phyloP scores from a whole-genome alignment of 2,797 vertebrate species.

The Syndactyla subalaris region DNA sequence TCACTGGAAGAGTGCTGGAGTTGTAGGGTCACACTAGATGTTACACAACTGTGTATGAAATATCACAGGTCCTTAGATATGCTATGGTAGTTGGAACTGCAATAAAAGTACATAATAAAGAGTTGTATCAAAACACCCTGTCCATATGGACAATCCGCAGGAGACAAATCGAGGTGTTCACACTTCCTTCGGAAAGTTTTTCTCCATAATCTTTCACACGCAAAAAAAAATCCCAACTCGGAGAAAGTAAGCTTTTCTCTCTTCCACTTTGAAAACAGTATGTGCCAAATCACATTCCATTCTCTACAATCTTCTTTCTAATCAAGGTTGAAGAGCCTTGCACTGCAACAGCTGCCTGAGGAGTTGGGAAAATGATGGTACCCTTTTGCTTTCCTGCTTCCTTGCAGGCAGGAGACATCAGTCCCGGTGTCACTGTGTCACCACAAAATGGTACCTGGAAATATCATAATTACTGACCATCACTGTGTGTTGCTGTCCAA shows the following conservation, averaged over 20 bases:
- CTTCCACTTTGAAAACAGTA: not conserved
- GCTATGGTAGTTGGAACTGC: not conserved
- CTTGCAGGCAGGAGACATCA: rapidly evolving
- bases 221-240: not conserved
- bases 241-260: not conserved
- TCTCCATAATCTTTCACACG: not conserved
- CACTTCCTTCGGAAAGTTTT: not conserved
- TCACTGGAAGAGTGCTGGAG: not conserved
- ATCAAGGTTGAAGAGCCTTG: not conserved
- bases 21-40: not conserved
- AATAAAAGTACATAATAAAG: not conserved
- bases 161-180: not conserved
- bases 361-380: not conserved
- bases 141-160: not conserved
- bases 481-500: not conserved
- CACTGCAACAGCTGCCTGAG: not conserved
- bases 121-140: not conserved
- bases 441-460: not conserved
- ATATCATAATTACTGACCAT: not conserved
- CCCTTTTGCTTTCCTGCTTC: not conserved
- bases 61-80: not conserved
- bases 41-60: not conserved
- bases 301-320: not conserved
- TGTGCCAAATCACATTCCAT: not conserved
- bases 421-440: not conserved